These are phyloP conservation scores for Serranus cabrilla DNA, from an alignment of 2,797 vertebrate genomes.

Conservation along the genomic window DNA sequence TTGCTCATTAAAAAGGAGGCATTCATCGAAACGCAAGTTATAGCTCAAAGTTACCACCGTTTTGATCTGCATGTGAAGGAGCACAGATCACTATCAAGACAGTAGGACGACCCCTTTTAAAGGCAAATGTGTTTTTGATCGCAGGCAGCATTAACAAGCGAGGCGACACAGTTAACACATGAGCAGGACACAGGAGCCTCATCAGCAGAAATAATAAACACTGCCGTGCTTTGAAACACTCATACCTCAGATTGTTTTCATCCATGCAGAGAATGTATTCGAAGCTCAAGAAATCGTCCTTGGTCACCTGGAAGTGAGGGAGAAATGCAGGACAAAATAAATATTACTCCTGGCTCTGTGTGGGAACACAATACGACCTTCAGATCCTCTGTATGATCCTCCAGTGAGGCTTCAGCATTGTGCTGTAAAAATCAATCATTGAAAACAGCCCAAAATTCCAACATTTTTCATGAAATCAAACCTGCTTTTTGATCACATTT, in stretches of 20 bases:
- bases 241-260: constrained; percentile 95
- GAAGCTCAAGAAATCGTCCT: constrained; percentile 93
- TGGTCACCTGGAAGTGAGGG: constrained; percentile 89
- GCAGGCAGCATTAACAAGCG: not conserved
- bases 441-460: not conserved
- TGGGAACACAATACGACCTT: constrained; percentile 12
- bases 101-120: constrained; percentile 22
- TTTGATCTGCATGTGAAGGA: constrained; percentile 43
- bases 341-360: constrained; percentile 55
- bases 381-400: constrained; percentile 23
- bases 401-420: constrained; percentile 13
- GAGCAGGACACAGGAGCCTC: not conserved
- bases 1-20: constrained; percentile 80
- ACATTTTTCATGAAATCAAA: not conserved
- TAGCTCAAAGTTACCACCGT: constrained; percentile 57
- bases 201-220: constrained; percentile 25
- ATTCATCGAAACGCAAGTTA: constrained; percentile 63
- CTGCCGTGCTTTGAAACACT: constrained; percentile 12
- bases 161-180: constrained; percentile 23
- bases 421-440: constrained; percentile 24
- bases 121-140: constrained; percentile 21
- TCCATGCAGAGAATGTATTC: constrained; percentile 98
- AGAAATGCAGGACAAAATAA: constrained; percentile 57
- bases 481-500: not conserved
- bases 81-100: constrained; percentile 10